Evolutionary conservation across 2,113 vertebrate species (phyloP).

Genomic region (Pomatorhinus ruficollis): DNA sequence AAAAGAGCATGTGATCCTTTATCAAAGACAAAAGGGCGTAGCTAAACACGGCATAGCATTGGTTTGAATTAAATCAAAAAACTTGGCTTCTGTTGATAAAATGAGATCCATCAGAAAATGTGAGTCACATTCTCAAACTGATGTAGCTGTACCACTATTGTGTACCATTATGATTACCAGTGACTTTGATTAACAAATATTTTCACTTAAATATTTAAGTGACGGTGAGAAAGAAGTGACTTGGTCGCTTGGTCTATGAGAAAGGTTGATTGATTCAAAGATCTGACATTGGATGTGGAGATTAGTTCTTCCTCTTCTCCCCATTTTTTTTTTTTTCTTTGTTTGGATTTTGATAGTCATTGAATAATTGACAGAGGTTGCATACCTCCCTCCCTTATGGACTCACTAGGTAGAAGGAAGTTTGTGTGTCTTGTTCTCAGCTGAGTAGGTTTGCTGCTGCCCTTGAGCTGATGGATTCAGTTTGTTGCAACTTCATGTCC

Average conservation of each 20-base stretch:
- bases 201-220: neutral
- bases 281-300: neutral
- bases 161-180: neutral
- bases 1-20: neutral
- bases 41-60: neutral
- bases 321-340: neutral
- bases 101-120: neutral
- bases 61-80: neutral
- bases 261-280: neutral
- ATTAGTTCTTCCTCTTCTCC: neutral
- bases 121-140: neutral
- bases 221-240: neutral
- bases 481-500: neutral
- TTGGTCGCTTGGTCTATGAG: neutral
- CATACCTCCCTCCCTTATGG: neutral
- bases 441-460: neutral
- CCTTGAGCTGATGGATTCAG: neutral
- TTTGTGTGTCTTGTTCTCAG: neutral
- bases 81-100: neutral
- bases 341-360: neutral
- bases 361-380: neutral
- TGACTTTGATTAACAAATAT: neutral
- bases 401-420: neutral
- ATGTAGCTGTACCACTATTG: rapidly evolving
- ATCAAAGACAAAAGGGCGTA: neutral